Conservation (phyloP, 2,888 invertebrate genomes). For the Lasioglossum marginatum region DNA sequence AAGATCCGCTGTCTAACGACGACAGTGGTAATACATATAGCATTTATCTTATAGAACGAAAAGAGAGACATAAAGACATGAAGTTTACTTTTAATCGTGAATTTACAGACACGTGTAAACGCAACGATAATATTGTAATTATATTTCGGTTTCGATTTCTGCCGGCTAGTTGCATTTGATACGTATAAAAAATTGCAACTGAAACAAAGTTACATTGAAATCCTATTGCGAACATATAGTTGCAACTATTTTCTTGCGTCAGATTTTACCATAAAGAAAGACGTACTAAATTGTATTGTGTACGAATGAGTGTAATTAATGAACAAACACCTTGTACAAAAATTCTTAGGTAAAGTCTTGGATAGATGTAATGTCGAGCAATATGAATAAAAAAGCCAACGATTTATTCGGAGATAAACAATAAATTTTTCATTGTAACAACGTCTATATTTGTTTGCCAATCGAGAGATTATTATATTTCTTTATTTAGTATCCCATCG, state of each 20-base stretch:
- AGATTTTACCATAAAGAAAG: constrained; percentile 30
- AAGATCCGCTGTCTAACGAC: background rate
- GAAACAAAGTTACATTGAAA: background rate
- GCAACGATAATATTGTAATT: background rate
- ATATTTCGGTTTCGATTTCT: background rate
- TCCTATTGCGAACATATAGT: background rate
- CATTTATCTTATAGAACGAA: background rate
- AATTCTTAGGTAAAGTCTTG: constrained; percentile 55
- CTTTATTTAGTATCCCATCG: constrained; percentile 43
- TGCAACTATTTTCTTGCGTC: constrained; percentile 19
- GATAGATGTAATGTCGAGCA: constrained; percentile 52
- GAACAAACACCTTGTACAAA: constrained; percentile 61
- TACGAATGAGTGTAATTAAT: constrained; percentile 40
- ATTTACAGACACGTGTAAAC: background rate
- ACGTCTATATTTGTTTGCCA: background rate
- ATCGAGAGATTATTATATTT: constrained; percentile 78
- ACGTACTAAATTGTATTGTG: constrained; percentile 44
- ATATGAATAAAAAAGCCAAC: constrained; percentile 62
- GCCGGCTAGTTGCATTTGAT: constrained; percentile 15
- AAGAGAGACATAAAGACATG: background rate
- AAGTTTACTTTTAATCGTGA: background rate
- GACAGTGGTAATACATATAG: background rate
- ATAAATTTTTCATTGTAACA: background rate
- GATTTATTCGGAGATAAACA: constrained; percentile 66
- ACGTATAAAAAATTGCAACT: background rate